Percentiles rank a stretch among this genome's conserved stretches.
These are phyloP conservation scores for Poecile atricapillus DNA, from an alignment of 2,113 vertebrate genomes.

Conservation along the genomic window DNA sequence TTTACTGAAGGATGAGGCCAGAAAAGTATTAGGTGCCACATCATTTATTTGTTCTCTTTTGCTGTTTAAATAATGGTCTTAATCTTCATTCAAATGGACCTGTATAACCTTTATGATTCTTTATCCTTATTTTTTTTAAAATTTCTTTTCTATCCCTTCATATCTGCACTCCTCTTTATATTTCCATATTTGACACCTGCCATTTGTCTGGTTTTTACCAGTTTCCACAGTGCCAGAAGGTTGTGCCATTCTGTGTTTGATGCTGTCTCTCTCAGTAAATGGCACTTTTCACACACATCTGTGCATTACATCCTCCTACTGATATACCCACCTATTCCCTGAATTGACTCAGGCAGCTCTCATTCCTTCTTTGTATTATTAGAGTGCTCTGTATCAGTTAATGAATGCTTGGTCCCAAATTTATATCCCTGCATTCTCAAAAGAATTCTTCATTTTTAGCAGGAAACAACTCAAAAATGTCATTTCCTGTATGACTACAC, in stretches of 20 bases:
- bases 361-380: neutral
- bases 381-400: neutral
- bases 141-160: neutral
- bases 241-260: neutral
- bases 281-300: neutral
- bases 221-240: neutral
- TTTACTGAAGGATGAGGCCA: neutral
- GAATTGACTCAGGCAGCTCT: neutral
- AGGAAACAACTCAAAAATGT: neutral
- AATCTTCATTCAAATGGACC: neutral
- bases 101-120: neutral
- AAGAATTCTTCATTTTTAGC: neutral
- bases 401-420: neutral
- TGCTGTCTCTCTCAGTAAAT: neutral
- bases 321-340: neutral
- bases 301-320: neutral
- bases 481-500: neutral
- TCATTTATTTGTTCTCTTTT: neutral
- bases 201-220: neutral
- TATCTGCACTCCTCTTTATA: neutral
- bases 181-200: neutral
- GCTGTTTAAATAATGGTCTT: neutral
- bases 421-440: neutral
- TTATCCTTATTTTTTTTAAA: neutral
- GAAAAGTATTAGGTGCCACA: neutral